A percentile compares a stretch with the other conserved stretches of the same genome.
These are phyloP conservation scores for Natrix natrix DNA, from an alignment of 2,797 vertebrate genomes.

Conservation along the genomic window DNA sequence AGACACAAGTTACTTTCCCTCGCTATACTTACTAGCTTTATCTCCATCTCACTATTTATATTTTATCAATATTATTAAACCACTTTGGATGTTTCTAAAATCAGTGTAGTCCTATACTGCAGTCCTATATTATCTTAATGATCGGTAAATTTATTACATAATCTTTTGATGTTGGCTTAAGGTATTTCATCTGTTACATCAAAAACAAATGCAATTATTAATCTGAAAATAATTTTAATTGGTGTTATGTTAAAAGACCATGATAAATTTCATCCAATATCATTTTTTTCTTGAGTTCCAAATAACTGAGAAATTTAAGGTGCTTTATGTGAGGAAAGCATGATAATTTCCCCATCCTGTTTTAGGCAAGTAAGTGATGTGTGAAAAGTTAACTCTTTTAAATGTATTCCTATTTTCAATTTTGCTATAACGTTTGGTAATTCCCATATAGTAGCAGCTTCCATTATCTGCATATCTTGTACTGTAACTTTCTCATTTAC, in stretches of 20 bases:
- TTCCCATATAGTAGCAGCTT: neutral
- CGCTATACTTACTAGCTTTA: neutral
- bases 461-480: constrained; percentile 2
- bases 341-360: constrained; percentile 25
- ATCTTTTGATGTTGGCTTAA: neutral
- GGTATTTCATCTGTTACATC: neutral
- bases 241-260: neutral
- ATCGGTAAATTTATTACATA: neutral
- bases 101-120: neutral
- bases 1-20: neutral
- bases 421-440: neutral
- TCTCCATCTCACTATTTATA: neutral
- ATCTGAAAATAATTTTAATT: neutral
- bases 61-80: constrained; percentile 7
- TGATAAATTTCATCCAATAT: constrained; percentile 31
- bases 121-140: neutral
- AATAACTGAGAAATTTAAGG: constrained; percentile 35
- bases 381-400: neutral
- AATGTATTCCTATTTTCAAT: neutral
- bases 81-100: constrained; percentile 19
- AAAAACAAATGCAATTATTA: neutral
- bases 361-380: neutral
- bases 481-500: constrained; percentile 5
- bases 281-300: constrained; percentile 23
- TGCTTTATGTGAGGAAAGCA: constrained; percentile 6